A percentile compares a stretch with the other conserved stretches of the same genome.
phyloP scores from a whole-genome alignment of 2,113 vertebrate species.

The Colinus virginianus region DNA sequence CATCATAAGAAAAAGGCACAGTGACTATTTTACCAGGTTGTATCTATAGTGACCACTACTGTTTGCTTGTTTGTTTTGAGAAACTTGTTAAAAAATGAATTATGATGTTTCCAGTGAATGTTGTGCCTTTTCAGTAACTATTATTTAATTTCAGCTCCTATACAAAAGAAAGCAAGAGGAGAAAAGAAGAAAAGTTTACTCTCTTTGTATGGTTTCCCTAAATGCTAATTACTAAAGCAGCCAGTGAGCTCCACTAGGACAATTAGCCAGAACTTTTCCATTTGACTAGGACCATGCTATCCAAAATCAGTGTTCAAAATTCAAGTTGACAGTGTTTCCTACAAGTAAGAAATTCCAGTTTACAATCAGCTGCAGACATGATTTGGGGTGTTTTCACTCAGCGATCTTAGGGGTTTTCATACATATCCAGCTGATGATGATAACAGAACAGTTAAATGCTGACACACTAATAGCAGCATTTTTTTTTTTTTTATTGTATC shows the following conservation, averaged over 20 bases:
- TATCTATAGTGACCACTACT: background rate
- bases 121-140: background rate
- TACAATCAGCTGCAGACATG: background rate
- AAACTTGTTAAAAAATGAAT: background rate
- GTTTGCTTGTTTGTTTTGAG: background rate
- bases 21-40: background rate
- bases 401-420: background rate
- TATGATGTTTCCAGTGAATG: background rate
- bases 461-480: fast-evolving
- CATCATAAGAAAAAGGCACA: background rate
- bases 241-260: background rate
- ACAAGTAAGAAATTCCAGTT: background rate
- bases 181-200: background rate
- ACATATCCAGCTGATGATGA: background rate
- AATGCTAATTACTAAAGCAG: background rate
- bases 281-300: fast-evolving
- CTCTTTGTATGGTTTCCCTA: background rate
- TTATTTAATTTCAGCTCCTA: background rate
- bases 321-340: background rate
- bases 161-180: background rate
- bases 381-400: fast-evolving
- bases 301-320: background rate
- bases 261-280: background rate
- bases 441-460: background rate
- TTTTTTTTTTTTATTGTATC: background rate